Conservation (phyloP, 1,140 invertebrate genomes). For the Sitobion miscanthi region DNA sequence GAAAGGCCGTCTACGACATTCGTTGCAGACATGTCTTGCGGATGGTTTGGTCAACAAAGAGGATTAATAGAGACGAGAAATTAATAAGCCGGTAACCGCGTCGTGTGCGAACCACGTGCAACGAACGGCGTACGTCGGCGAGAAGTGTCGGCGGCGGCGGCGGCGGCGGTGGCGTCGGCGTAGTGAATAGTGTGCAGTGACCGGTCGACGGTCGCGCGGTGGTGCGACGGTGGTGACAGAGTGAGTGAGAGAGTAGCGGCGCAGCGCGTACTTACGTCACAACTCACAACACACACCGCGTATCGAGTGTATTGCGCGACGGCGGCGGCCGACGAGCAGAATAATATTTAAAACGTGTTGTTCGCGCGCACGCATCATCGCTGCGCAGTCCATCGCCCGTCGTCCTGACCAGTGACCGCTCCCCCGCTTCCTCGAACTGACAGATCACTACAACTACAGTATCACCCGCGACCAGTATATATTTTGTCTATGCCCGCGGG, state of each 20-base stretch:
- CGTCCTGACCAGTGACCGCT: no score
- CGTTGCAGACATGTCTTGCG: background rate
- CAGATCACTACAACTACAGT: no score
- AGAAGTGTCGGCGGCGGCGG: background rate
- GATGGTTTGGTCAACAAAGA: background rate
- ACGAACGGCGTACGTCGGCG: background rate
- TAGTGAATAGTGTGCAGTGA: background rate
- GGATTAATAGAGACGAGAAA: background rate
- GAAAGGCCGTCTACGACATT: constrained; percentile 32
- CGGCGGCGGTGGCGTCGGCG: background rate
- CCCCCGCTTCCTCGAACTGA: no score
- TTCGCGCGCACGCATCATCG: background rate
- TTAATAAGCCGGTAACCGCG: background rate
- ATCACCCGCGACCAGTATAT: no score
- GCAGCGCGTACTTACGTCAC: background rate
- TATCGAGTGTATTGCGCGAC: no score
- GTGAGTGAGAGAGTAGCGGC: background rate
- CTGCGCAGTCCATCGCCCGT: no score
- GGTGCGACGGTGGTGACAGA: background rate
- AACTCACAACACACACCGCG: no score
- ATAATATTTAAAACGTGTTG: background rate
- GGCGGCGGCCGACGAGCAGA: background rate
- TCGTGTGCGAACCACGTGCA: background rate
- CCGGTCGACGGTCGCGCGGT: background rate
- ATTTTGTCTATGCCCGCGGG: no score